Evolutionary conservation across 2,888 invertebrate species (phyloP).

Genomic region (Phaedon cochleariae): DNA sequence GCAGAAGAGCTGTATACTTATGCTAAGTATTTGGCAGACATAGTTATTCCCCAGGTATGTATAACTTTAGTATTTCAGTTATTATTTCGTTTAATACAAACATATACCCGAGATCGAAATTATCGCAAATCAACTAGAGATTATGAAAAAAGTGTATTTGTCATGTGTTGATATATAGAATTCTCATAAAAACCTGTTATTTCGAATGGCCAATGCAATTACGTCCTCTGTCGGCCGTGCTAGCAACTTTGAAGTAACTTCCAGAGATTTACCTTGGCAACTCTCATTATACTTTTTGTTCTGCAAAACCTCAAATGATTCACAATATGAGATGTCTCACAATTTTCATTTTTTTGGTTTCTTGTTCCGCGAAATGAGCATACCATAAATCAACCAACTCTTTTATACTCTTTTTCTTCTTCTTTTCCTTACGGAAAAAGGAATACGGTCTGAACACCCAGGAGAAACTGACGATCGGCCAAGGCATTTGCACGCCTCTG

Average conservation of each 20-base stretch:
- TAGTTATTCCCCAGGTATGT: conserved; percentile 94
- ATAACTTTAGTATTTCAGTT: conserved; percentile 5
- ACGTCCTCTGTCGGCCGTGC: too few species aligned
- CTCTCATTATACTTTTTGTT: too few species aligned
- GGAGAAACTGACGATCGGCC: conserved; percentile 96
- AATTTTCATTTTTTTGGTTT: not conserved
- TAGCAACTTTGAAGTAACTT: too few species aligned
- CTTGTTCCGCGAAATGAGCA: not conserved
- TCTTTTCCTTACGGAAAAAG: conserved; percentile 61
- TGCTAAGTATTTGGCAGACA: conserved; percentile 97
- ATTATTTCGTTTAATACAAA: not conserved
- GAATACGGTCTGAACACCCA: conserved; percentile 96
- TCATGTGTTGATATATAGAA: too few species aligned
- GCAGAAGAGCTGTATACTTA: conserved; percentile 94
- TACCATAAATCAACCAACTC: conserved; percentile 12
- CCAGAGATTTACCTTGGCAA: too few species aligned
- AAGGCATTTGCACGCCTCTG: conserved; percentile 96
- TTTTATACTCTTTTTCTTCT: conserved; percentile 34
- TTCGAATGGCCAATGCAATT: too few species aligned
- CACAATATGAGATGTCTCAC: too few species aligned
- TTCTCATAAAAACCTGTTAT: too few species aligned
- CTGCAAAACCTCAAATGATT: too few species aligned
- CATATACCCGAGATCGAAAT: not conserved
- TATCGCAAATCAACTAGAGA: too few species aligned
- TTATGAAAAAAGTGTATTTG: too few species aligned